Evolutionary conservation across 2,888 invertebrate species (phyloP).

Genomic region (Penaeus monodon): DNA sequence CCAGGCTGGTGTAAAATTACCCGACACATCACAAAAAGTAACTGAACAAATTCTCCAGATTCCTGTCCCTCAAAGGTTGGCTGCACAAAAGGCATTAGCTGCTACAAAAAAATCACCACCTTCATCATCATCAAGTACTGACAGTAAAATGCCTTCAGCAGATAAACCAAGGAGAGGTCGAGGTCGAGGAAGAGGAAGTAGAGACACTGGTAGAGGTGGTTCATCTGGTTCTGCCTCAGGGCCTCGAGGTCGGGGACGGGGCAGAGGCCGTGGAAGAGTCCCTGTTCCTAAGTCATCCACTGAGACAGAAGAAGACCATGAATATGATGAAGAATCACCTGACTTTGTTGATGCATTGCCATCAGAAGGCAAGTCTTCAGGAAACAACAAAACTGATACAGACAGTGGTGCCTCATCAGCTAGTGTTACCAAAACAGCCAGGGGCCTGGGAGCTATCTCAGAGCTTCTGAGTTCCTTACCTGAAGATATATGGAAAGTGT

Average conservation of each 20-base stretch:
- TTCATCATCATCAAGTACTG: too few relatives aligned
- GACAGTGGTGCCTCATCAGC: too few relatives aligned
- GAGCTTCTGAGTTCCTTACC: slow-evolving; percentile 37
- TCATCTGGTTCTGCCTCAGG: background rate
- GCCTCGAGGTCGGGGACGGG: slow-evolving; percentile 12
- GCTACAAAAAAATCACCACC: too few relatives aligned
- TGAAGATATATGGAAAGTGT: slow-evolving; percentile 29
- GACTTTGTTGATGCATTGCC: background rate
- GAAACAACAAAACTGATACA: too few relatives aligned
- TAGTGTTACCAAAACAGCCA: background rate
- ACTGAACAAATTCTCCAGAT: too few relatives aligned
- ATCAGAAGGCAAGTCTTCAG: too few relatives aligned
- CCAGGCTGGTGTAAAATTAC: too few relatives aligned
- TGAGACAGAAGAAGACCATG: slow-evolving; percentile 21
- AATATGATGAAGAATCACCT: slow-evolving; percentile 20
- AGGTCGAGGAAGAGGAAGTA: slow-evolving; percentile 11
- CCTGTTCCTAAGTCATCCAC: background rate
- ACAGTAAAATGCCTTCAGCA: too few relatives aligned
- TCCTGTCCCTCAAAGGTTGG: too few relatives aligned
- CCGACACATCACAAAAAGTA: too few relatives aligned
- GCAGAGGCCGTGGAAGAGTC: slow-evolving; percentile 31
- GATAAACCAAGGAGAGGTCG: slow-evolving; percentile 30
- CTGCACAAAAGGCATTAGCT: too few relatives aligned
- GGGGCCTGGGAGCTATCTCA: slow-evolving; percentile 8
- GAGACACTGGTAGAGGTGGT: too few relatives aligned